These are phyloP conservation scores for Merodon equestris DNA, from an alignment of 2,888 invertebrate genomes.

Conservation along the genomic window DNA sequence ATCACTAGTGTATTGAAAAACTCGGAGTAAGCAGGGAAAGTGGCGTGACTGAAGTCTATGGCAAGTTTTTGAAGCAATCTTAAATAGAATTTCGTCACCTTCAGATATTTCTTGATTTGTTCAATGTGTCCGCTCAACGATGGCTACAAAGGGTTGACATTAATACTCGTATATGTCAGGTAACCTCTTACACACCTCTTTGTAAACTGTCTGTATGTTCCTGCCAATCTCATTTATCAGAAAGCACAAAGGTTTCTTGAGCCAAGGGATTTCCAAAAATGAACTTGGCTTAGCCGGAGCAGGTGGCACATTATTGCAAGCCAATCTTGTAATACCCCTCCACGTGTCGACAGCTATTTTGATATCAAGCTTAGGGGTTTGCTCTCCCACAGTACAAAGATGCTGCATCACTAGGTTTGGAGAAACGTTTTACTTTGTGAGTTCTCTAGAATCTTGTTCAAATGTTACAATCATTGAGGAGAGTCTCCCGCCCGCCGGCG, in stretches of 20 bases:
- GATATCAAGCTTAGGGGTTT: slow-evolving; percentile 52
- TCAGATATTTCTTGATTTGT: slow-evolving; percentile 70
- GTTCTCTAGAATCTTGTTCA: not conserved
- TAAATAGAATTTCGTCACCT: slow-evolving; percentile 70
- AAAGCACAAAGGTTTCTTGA: slow-evolving; percentile 67
- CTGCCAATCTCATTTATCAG: slow-evolving; percentile 64
- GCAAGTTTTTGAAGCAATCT: slow-evolving; percentile 70
- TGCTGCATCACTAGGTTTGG: slow-evolving; percentile 68
- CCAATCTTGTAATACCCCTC: slow-evolving; percentile 70
- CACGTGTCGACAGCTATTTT: slow-evolving; percentile 70
- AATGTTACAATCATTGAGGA: slow-evolving; percentile 23
- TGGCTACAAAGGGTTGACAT: slow-evolving; percentile 28
- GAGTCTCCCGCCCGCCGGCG: not conserved
- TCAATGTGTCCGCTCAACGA: slow-evolving; percentile 56
- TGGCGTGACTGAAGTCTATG: slow-evolving; percentile 72
- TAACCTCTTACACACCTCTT: slow-evolving; percentile 61
- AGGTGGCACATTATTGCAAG: slow-evolving; percentile 52
- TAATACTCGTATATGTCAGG: not conserved
- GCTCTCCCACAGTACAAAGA: slow-evolving; percentile 68
- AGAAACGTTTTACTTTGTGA: not conserved
- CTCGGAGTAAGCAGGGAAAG: slow-evolving; percentile 54
- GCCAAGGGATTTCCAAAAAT: slow-evolving; percentile 60
- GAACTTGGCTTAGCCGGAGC: not conserved
- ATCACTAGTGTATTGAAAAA: slow-evolving; percentile 48
- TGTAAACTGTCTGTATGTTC: slow-evolving; percentile 56